These are phyloP conservation scores for Troglohyphantes excavatus DNA, from an alignment of 2,888 invertebrate species.

Conservation along the genomic window DNA sequence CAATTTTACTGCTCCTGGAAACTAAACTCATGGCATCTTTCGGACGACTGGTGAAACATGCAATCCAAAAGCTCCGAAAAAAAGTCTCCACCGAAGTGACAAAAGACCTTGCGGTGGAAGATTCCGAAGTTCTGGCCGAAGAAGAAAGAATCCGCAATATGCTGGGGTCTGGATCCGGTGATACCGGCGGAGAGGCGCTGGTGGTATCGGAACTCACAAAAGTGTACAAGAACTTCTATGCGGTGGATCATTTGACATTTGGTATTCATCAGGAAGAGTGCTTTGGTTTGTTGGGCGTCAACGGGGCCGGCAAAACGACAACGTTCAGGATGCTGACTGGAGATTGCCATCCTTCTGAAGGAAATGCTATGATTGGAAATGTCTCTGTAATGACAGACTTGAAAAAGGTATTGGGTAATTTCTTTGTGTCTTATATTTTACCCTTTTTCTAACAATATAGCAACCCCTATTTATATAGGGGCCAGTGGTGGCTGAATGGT, in stretches of 20 bases:
- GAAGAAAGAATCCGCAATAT: slow-evolving; percentile 31
- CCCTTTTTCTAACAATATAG: neutral
- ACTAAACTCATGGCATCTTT: neutral
- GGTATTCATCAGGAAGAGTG: slow-evolving; percentile 79
- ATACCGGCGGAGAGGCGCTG: slow-evolving; percentile 40
- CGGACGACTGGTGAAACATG: neutral
- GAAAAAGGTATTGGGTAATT: slow-evolving; percentile 34
- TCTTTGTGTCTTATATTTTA: neutral
- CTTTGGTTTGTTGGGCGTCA: slow-evolving; percentile 80
- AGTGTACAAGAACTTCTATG: slow-evolving; percentile 72
- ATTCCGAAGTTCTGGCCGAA: slow-evolving; percentile 60
- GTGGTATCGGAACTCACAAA: slow-evolving; percentile 75
- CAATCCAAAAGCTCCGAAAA: neutral
- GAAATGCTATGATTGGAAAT: slow-evolving; percentile 72
- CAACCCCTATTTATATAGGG: neutral
- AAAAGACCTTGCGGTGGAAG: neutral
- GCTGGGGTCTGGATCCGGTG: neutral
- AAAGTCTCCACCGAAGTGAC: neutral
- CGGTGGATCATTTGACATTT: slow-evolving; percentile 79
- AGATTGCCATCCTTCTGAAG: slow-evolving; percentile 56
- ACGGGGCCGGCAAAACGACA: slow-evolving; percentile 80
- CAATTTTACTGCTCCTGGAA: slow-evolving; percentile 44
- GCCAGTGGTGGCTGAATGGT: no score
- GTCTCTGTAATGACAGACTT: slow-evolving; percentile 41
- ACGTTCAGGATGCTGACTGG: slow-evolving; percentile 80